Evolutionary conservation across 92 coral and sea anemone genomes (phyloP), one percentile per base, ranked within the genome.

Genomic region (Epizoanthus ramosus): DNA sequence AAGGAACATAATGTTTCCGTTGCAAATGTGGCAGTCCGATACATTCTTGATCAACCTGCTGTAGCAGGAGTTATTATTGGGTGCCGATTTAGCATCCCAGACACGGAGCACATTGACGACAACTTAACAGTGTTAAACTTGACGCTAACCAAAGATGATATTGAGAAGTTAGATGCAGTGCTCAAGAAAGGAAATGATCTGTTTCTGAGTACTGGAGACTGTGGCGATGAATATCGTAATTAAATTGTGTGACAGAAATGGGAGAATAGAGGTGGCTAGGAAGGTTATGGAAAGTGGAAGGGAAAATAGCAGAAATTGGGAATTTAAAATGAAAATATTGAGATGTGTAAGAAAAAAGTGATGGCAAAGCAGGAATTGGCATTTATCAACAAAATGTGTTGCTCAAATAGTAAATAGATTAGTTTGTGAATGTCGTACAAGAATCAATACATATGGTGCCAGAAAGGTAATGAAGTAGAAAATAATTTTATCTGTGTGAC

Each of bases 191-290:
- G 94, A 33, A 61, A 85, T 85, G 92, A 93, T 59, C 82, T 93
- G 91, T 91, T 86, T 77, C 79, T 74, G 37, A 79, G 93, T 41
- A 93, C 95, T 3, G 98, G 98, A 21, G 98, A 93, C 63, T 93
- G 98, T 82, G 98, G 98, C 0, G 98, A 93, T 87, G 98, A 93
- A 76, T 93, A 93, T 80, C 64, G 92, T 61, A 77, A 77, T 16
- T 77, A 21, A 77, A 14, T 37, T 37, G 72, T 67, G n/a, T 16
- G 50, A 33, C 54, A 50, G 54, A 50, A 50, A 37, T 50, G 54
- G 54, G 54, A 50, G 54, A 50, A 50, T 14, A 18, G 22, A 41
- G 21, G 6, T 35, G 1, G 9, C 3, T 31, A 19, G 72, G 35
- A 28, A 33, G 4, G 39, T 33, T 67, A 5, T 21, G 68, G 67